Conservation (phyloP, 2,113 vertebrate species). For the Manacus vitellinus region DNA sequence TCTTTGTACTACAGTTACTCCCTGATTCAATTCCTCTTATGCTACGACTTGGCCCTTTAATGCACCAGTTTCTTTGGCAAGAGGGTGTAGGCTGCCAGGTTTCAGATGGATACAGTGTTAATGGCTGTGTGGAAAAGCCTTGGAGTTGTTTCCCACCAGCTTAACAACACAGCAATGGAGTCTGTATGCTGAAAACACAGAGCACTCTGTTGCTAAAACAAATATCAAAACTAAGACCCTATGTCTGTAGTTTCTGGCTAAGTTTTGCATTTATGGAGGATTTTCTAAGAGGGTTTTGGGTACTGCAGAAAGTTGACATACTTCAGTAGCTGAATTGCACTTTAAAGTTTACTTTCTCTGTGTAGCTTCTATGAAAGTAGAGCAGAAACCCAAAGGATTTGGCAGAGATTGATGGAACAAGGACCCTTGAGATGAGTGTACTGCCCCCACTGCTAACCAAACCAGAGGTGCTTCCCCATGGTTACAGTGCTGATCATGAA, state of each 20-base stretch:
- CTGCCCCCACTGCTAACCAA: neutral
- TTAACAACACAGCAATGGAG: neutral
- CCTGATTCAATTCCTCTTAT: neutral
- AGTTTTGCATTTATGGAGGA: neutral
- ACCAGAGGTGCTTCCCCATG: rapidly evolving
- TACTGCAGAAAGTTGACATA: neutral
- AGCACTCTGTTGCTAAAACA: neutral
- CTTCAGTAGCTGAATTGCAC: neutral
- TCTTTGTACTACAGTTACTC: neutral
- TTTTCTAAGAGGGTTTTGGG: neutral
- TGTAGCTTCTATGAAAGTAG: neutral
- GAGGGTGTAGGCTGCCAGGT: neutral
- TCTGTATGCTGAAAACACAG: neutral
- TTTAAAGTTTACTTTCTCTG: neutral
- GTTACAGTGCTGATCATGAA: neutral
- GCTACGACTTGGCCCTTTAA: neutral
- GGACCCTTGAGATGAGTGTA: neutral
- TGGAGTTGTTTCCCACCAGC: neutral
- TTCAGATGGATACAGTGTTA: neutral
- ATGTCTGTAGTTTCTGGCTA: neutral
- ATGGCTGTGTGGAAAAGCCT: neutral
- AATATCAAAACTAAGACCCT: neutral
- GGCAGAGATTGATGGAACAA: neutral
- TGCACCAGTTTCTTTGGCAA: neutral
- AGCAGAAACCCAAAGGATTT: neutral